These are phyloP conservation scores for Stegostoma tigrinum DNA, from an alignment of 2,113 vertebrate species.

Conservation along the genomic window DNA sequence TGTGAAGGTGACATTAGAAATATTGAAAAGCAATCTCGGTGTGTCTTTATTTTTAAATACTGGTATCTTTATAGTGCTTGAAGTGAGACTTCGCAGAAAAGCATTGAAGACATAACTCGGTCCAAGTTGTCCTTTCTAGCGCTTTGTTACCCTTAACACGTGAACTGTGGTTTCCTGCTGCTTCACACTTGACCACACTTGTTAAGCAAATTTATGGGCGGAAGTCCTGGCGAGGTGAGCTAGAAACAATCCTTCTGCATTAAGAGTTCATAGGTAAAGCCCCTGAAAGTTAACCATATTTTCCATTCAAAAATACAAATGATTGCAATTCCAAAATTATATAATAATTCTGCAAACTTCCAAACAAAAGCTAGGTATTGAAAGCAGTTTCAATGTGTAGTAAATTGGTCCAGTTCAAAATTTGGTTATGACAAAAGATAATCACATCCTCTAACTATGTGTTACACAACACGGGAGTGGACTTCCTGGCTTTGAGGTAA, in stretches of 20 bases:
- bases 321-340: background rate
- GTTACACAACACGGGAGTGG: too few species aligned
- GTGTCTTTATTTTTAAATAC: background rate
- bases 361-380: too few species aligned
- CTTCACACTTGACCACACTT: slow-evolving; percentile 22
- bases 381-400: background rate
- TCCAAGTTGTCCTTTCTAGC: background rate
- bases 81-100: background rate
- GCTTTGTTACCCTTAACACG: slow-evolving; percentile 20
- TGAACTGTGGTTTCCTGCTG: slow-evolving; percentile 33
- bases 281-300: background rate
- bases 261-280: background rate
- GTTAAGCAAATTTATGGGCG: slow-evolving; percentile 6
- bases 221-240: background rate
- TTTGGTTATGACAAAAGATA: too few species aligned
- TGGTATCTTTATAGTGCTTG: background rate
- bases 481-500: too few species aligned
- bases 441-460: too few species aligned
- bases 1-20: background rate
- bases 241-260: slow-evolving; percentile 12
- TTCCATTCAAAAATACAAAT: slow-evolving; percentile 12
- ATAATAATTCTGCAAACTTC: background rate
- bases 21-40: background rate
- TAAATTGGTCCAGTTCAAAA: background rate
- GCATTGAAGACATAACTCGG: background rate